Percentiles rank a stretch among this genome's conserved stretches.
phyloP scores from a whole-genome alignment of 2,888 invertebrate species.

The Hyposoter didymator region DNA sequence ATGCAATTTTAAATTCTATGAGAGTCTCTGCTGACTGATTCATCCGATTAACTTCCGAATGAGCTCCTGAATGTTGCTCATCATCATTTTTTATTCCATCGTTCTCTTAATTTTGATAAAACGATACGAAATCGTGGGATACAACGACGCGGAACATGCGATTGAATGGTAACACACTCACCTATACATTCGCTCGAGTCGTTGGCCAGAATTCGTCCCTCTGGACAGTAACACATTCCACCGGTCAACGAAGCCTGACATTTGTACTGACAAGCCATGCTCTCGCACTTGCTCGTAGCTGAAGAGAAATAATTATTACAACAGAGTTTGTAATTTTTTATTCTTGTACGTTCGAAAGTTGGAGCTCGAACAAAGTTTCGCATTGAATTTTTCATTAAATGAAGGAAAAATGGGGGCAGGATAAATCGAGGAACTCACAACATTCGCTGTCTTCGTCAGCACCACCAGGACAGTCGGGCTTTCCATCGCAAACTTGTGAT shows the following conservation, averaged over 20 bases:
- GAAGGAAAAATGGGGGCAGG: not conserved
- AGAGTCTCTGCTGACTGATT: too few species aligned
- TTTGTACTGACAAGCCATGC: slow-evolving; percentile 94
- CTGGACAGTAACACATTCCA: slow-evolving; percentile 95
- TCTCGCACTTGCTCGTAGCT: slow-evolving; percentile 93
- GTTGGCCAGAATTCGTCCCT: slow-evolving; percentile 92
- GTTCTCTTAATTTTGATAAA: too few species aligned
- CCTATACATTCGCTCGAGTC: slow-evolving; percentile 94
- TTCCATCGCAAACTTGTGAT: slow-evolving; percentile 95
- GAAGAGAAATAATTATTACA: slow-evolving; percentile 54
- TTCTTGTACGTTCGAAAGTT: not conserved
- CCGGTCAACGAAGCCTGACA: slow-evolving; percentile 96
- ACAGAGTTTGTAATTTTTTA: not conserved
- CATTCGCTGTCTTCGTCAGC: slow-evolving; percentile 95
- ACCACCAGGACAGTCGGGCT: slow-evolving; percentile 95
- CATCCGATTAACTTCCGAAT: too few species aligned
- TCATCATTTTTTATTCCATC: too few species aligned
- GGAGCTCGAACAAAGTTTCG: not conserved
- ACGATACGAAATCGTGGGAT: too few species aligned
- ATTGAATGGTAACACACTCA: slow-evolving; percentile 77
- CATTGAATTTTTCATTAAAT: not conserved
- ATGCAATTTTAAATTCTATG: too few species aligned
- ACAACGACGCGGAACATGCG: not conserved
- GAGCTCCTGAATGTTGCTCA: too few species aligned
- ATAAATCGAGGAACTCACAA: slow-evolving; percentile 88